phyloP scores from a whole-genome alignment of 2,888 invertebrate genomes.

The Plusia festucae region DNA sequence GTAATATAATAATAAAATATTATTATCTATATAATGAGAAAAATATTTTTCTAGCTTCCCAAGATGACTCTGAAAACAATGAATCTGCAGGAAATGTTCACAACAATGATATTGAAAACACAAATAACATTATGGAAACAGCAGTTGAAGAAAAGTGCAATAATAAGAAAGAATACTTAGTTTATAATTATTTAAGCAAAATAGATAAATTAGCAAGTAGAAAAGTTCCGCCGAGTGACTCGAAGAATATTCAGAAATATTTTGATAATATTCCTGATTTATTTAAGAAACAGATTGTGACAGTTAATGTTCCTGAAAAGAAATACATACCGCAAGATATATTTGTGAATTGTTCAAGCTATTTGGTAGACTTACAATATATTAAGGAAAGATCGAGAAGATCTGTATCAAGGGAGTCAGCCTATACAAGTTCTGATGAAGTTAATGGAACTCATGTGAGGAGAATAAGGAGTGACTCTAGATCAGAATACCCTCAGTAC shows the following conservation, averaged over 20 bases:
- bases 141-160: background rate
- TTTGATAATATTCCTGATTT: constrained; percentile 75
- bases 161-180: constrained; percentile 14
- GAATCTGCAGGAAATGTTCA: background rate
- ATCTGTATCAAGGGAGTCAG: constrained; percentile 54
- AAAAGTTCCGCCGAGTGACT: constrained; percentile 56
- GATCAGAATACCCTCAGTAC: constrained; percentile 45
- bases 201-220: constrained; percentile 66
- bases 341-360: constrained; percentile 70
- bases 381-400: constrained; percentile 60
- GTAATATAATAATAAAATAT: too few relatives aligned
- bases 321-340: constrained; percentile 74
- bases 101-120: background rate
- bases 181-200: constrained; percentile 50
- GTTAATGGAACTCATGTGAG: constrained; percentile 69
- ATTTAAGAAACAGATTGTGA: constrained; percentile 65
- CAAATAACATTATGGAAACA: constrained; percentile 7
- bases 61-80: constrained; percentile 7
- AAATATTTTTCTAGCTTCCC: constrained; percentile 21
- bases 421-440: constrained; percentile 70
- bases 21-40: too few relatives aligned
- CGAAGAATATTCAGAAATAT: constrained; percentile 56
- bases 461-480: constrained; percentile 62
- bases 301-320: constrained; percentile 71
- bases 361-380: constrained; percentile 70